Base-by-base conservation (phyloP, 2,888 invertebrate genomes). In the Anthoptus insignis region DNA sequence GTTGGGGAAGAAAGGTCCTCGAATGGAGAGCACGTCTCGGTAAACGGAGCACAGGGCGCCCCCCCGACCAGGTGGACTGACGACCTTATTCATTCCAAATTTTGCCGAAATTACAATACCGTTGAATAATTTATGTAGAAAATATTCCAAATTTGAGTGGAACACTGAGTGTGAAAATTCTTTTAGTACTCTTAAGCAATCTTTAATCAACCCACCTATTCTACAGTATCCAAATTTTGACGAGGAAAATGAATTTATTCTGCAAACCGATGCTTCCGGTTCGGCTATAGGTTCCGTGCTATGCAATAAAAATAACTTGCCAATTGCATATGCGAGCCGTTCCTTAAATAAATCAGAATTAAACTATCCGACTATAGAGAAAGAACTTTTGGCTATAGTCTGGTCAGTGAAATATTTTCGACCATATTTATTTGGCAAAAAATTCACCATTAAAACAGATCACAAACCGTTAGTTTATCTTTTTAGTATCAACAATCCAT, bases 361-460 rank as follows among this genome's bases (percentile, higher is more conserved):
- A 6, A 37, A 37, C 14, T 37, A 37, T 6, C 37, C 37, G 1
- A 37, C 37, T n/a, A 37, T 37, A 2, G 37, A 37, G 7, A 37
- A 37, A n/a, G 37, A 37, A 37, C 37, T 37, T 37, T n/a, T 37
- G 14, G 2, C 37, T 2, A 37, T 37, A n/a, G 37, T 37, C 1
- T 37, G 37, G 67, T n/a, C 42, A 11, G 34, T 68, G n/a, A 64
- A 71, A 65, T 61, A 67, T 54, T 68, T 71, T 24, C 52, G 65
- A 4, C 22, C 69, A 8, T 69, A 71, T 57, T 19, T 71, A 14
- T 69, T 45, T 49, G 69, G 68, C 0, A 27, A 61, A 64, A 52
- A 57, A 21, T 69, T 69, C 37, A 64, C 9, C 22, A 59, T 64
- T 1, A 34, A 45, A 34, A 69, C 69, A n/a, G 66, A 68, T 7